Percentiles rank a stretch among this genome's conserved stretches.
Evolutionary conservation across 2,113 vertebrate genomes (phyloP).

Genomic region (Corythornis madagascariensis): DNA sequence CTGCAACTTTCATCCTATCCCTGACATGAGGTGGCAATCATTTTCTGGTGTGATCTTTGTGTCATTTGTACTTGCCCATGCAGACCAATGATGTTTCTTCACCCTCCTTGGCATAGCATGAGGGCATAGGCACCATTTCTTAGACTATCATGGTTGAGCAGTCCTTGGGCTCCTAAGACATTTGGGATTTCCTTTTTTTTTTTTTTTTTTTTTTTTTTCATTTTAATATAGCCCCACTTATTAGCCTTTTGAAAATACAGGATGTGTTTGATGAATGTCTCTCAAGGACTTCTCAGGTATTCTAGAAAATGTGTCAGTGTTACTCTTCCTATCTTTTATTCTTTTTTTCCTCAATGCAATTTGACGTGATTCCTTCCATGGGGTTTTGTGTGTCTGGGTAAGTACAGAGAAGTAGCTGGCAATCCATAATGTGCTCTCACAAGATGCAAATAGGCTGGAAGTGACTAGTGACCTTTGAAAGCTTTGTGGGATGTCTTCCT

Average conservation of each 20-base stretch:
- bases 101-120: neutral
- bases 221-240: neutral
- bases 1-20: neutral
- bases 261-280: neutral
- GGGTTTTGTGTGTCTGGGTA: neutral
- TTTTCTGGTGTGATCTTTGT: neutral
- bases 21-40: neutral
- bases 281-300: neutral
- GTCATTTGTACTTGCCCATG: accelerated
- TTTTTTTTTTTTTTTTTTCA: neutral
- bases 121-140: neutral
- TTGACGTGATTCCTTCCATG: neutral
- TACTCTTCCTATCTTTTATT: neutral
- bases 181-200: neutral
- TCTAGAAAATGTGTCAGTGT: neutral
- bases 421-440: neutral
- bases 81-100: neutral
- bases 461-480: neutral
- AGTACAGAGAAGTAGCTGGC: neutral
- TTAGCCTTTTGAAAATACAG: neutral
- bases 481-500: neutral
- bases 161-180: neutral
- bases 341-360: neutral
- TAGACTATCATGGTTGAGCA: neutral
- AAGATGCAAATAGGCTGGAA: neutral